These are phyloP conservation scores for Monochamus alternatus DNA, from an alignment of 2,888 invertebrate genomes.

Conservation along the genomic window DNA sequence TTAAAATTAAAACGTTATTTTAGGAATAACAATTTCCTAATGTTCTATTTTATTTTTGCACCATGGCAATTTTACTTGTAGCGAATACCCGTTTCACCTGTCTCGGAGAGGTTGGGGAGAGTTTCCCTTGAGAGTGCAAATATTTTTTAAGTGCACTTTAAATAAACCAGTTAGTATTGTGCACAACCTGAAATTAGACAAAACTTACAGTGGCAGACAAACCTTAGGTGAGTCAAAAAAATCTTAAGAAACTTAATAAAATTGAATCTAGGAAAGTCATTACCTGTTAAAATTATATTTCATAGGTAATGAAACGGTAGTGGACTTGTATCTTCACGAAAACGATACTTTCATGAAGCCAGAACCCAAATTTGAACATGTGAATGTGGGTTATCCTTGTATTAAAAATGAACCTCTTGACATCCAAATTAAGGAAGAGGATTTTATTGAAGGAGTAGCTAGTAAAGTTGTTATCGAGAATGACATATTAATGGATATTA, in stretches of 20 bases:
- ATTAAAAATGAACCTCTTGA: background rate
- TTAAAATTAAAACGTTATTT: background rate
- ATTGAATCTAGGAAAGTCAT: no score
- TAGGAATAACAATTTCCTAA: no score
- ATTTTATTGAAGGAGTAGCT: background rate
- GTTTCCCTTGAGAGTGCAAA: constrained; percentile 86
- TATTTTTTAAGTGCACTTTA: constrained; percentile 82
- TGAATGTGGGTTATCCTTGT: background rate
- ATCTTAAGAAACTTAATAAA: no score
- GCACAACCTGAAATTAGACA: constrained; percentile 87
- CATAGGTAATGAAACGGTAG: constrained; percentile 85
- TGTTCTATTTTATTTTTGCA: no score
- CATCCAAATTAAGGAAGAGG: background rate
- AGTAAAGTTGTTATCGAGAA: background rate
- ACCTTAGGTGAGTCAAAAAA: constrained; percentile 76
- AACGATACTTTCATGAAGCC: constrained; percentile 36
- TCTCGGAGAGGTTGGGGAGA: constrained; percentile 94
- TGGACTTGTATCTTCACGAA: constrained; percentile 80
- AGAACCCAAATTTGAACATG: constrained; percentile 39
- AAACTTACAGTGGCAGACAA: constrained; percentile 87
- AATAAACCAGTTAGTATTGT: constrained; percentile 87
- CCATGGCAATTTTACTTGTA: constrained; percentile 61
- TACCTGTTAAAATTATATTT: constrained; percentile 40
- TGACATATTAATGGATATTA: constrained; percentile 5
- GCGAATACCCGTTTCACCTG: constrained; percentile 87